Base-by-base conservation (phyloP, 2,113 vertebrate species). In the Peromyscus leucopus region DNA sequence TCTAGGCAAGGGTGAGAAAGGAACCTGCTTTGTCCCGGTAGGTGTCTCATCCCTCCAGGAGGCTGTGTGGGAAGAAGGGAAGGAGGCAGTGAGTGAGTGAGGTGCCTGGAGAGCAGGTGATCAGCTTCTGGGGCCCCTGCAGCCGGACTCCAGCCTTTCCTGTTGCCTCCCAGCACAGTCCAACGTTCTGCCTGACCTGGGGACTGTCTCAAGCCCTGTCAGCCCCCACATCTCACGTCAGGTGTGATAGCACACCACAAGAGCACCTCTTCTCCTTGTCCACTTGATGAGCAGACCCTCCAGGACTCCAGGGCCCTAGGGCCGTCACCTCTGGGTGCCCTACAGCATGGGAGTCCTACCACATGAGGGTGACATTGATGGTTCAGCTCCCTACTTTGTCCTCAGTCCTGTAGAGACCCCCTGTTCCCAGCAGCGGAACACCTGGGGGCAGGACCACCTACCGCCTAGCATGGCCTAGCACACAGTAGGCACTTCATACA, bases 251-350 rank as follows among this genome's bases (percentile, higher is more conserved):
- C 51, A 0, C 67, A 0, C 24, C 39, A 19, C 17, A 67, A 31
- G 48, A 28, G 39, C 33, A 28, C 74, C 17, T 8, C 46, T 89
- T 46, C 31, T 59, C 57, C 51, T 78, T 10, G 0, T 36, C 59
- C 19, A 22, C 33, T 13, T 9, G 39, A 69, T 69, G 42, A 89
- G 8, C 80, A 86, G 3, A 0, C 33, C 31, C 69, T 55, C 46
- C 1, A 0, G 75, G 61, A 57, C 83, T 55, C 71, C 2, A 9
- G 33, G 7, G 7, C 8, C 2, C 13, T 0, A 5, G n/a, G 6
- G 19, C 67, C 55, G 22, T 42, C 51, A 48, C 28, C 39, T 61
- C 89, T 3, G n/a, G 63, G 51, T 61, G 78, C 74, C 22, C 55
- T 28, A 82, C 19, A n/a, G 31, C n/a, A 46, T 46, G 57, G 21